Evolutionary conservation across 2,888 invertebrate genomes (phyloP).

Genomic region (Himalopsyche tibetana): DNA sequence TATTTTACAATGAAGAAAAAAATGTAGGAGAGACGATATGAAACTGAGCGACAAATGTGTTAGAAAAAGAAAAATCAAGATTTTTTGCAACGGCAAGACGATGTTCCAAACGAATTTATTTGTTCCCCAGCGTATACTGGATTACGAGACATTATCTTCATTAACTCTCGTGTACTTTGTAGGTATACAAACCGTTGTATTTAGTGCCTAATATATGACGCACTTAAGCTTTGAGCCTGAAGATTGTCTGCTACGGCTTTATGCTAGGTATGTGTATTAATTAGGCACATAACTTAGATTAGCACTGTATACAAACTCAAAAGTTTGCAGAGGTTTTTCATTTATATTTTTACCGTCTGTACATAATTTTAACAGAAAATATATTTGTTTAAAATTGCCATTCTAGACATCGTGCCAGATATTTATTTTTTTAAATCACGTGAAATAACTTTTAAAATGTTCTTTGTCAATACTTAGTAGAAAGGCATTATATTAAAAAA

Average conservation of each 20-base stretch:
- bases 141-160: slow-evolving; percentile 53
- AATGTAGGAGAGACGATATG: neutral
- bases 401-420: too few relatives aligned
- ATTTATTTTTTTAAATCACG: too few relatives aligned
- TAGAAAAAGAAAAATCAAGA: slow-evolving; percentile 10
- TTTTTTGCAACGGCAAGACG: slow-evolving; percentile 34
- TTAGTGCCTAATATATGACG: slow-evolving; percentile 49
- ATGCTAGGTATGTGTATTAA: slow-evolving; percentile 52
- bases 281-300: slow-evolving; percentile 62
- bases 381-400: too few relatives aligned
- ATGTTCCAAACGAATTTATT: slow-evolving; percentile 44
- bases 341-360: too few relatives aligned
- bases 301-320: slow-evolving; percentile 35
- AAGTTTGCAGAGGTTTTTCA: neutral
- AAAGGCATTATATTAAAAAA: too few relatives aligned
- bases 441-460: too few relatives aligned
- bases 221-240: slow-evolving; percentile 49
- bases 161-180: slow-evolving; percentile 27
- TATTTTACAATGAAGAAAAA: too few relatives aligned
- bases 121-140: slow-evolving; percentile 43
- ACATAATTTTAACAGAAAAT: too few relatives aligned
- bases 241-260: slow-evolving; percentile 43
- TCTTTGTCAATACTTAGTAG: too few relatives aligned
- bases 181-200: slow-evolving; percentile 47
- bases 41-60: slow-evolving; percentile 15